Conservation (phyloP, 2,113 vertebrate species). For the Triplophysa tibetana region DNA sequence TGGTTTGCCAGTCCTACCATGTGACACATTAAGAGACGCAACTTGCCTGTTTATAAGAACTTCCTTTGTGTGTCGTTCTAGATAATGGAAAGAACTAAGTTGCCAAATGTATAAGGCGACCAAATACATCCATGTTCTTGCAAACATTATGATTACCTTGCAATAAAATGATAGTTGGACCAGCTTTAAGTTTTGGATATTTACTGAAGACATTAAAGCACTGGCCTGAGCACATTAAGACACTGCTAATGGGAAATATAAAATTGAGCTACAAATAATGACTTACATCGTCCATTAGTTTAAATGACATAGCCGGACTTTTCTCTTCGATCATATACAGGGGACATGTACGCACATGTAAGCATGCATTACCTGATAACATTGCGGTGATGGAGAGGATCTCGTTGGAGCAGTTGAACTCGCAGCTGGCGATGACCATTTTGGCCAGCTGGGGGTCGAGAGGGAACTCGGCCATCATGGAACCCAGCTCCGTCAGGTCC, state of each 20-base stretch:
- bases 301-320: not conserved
- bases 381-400: slow-evolving; percentile 98
- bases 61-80: not conserved
- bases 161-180: not conserved
- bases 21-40: slow-evolving; percentile 17
- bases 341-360: slow-evolving; percentile 43
- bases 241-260: not conserved
- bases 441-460: slow-evolving; percentile 96
- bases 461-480: slow-evolving; percentile 98
- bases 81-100: not conserved
- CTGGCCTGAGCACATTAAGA: not conserved
- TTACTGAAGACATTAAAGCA: not conserved
- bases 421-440: slow-evolving; percentile 99
- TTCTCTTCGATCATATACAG: not conserved
- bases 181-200: not conserved
- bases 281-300: not conserved
- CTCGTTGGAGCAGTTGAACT: slow-evolving; percentile 99
- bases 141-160: not conserved
- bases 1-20: slow-evolving; percentile 69
- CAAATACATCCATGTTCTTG: not conserved
- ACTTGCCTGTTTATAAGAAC: slow-evolving; percentile 31
- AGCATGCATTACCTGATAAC: slow-evolving; percentile 95
- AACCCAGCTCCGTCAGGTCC: slow-evolving; percentile 94
- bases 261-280: slow-evolving; percentile 10
- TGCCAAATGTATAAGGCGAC: not conserved